Percentiles rank a stretch among this genome's conserved stretches.
Evolutionary conservation across 2,113 vertebrate species (phyloP).

Genomic region (Chauna torquata): DNA sequence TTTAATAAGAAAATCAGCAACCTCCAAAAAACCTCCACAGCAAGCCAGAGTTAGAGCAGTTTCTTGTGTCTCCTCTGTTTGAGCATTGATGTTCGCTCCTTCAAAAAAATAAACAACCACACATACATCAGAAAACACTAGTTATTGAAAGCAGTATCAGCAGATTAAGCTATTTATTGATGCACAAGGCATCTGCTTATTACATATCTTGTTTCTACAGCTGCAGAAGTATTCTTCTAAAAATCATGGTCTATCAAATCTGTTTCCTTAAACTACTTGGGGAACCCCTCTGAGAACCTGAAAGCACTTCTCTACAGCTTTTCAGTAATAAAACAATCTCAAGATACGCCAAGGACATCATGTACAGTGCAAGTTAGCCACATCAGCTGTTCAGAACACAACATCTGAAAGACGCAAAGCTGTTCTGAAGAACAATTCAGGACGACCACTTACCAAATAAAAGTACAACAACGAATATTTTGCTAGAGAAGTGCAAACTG

Average conservation of each 20-base stretch:
- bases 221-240: not conserved
- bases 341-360: not conserved
- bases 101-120: not conserved
- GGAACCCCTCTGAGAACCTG: not conserved
- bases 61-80: constrained; percentile 98
- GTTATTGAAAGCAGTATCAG: not conserved
- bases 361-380: not conserved
- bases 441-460: not conserved
- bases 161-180: not conserved
- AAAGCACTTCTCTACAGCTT: not conserved
- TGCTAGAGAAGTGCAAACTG: no score
- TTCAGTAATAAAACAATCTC: not conserved
- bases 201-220: accelerated
- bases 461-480: not conserved
- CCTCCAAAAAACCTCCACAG: constrained; percentile 97
- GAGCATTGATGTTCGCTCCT: constrained; percentile 99
- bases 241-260: not conserved
- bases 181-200: not conserved
- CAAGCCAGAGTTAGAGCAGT: constrained; percentile 95
- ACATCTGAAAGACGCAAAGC: not conserved
- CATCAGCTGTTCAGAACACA: accelerated
- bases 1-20: constrained; percentile 97
- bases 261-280: not conserved
- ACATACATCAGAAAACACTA: not conserved
- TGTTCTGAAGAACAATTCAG: not conserved